Percentiles rank a stretch among this genome's conserved stretches.
Conservation (phyloP, 2,797 vertebrate genomes). For the Oceanodroma leucorhoa region DNA sequence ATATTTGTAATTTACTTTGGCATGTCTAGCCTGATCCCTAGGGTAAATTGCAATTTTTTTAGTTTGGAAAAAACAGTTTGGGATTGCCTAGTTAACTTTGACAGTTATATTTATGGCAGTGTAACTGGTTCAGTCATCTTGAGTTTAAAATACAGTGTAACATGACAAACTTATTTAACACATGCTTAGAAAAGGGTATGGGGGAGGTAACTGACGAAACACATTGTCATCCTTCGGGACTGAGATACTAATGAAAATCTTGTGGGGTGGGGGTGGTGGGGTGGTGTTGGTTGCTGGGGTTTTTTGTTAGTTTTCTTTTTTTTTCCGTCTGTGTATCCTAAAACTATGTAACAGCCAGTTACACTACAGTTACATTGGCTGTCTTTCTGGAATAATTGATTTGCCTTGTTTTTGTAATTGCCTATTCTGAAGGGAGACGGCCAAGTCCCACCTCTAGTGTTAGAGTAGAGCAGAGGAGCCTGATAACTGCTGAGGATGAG, state of each 20-base stretch:
- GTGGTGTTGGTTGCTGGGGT: background rate
- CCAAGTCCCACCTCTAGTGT: background rate
- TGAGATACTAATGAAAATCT: background rate
- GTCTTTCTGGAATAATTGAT: background rate
- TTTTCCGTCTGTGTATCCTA: background rate
- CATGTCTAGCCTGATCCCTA: background rate
- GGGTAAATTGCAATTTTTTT: background rate
- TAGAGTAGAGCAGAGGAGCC: background rate
- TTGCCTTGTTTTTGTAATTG: background rate
- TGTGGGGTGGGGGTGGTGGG: background rate
- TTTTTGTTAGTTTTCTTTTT: rapidly evolving
- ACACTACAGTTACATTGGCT: background rate
- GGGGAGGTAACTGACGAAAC: background rate
- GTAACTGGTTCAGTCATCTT: slow-evolving; percentile 12
- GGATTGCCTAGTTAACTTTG: background rate
- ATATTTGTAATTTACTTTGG: background rate
- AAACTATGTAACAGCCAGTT: background rate
- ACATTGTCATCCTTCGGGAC: background rate
- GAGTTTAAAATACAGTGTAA: slow-evolving; percentile 10
- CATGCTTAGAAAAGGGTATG: background rate
- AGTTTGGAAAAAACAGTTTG: background rate
- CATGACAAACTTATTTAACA: background rate
- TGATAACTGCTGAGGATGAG: background rate
- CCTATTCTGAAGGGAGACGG: background rate
- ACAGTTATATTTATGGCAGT: background rate